Evolutionary conservation across 2,797 vertebrate species (phyloP).

Genomic region (Characodon lateralis): DNA sequence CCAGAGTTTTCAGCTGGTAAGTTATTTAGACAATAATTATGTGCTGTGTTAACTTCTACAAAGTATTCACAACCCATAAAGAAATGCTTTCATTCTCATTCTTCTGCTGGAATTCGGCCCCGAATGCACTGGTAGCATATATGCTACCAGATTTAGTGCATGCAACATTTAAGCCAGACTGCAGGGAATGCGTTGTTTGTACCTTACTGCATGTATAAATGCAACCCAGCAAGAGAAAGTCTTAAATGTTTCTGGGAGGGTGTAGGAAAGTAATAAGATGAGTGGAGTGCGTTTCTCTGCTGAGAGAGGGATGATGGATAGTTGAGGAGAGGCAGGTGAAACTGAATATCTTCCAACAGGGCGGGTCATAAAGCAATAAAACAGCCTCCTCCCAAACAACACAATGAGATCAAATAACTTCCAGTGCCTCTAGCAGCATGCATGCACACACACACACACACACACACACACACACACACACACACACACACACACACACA

Average conservation of each 20-base stretch:
- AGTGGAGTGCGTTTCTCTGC: conserved; percentile 63
- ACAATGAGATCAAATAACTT: conserved; percentile 75
- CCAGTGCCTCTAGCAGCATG: conserved; percentile 48
- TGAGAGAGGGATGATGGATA: conserved; percentile 70
- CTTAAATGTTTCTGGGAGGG: conserved; percentile 64
- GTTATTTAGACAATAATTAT: conserved; percentile 1
- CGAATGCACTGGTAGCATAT: background rate
- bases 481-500: background rate
- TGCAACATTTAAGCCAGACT: conserved; percentile 2
- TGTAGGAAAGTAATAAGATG: conserved; percentile 66
- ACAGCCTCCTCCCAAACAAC: conserved; percentile 68
- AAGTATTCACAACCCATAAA: background rate
- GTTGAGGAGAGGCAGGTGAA: conserved; percentile 69
- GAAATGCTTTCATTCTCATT: background rate
- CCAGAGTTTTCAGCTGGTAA: background rate
- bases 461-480: background rate
- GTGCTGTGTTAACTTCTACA: background rate
- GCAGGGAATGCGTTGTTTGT: conserved; percentile 21
- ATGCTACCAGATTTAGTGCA: background rate
- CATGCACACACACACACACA: conserved; percentile 20
- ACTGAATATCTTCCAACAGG: conserved; percentile 73
- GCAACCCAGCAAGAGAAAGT: conserved; percentile 32
- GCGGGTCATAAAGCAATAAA: conserved; percentile 68
- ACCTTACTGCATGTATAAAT: conserved; percentile 28
- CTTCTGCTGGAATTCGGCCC: background rate